Conservation (phyloP, 2,113 vertebrate genomes). For the Paradoxurus hermaphroditus region DNA sequence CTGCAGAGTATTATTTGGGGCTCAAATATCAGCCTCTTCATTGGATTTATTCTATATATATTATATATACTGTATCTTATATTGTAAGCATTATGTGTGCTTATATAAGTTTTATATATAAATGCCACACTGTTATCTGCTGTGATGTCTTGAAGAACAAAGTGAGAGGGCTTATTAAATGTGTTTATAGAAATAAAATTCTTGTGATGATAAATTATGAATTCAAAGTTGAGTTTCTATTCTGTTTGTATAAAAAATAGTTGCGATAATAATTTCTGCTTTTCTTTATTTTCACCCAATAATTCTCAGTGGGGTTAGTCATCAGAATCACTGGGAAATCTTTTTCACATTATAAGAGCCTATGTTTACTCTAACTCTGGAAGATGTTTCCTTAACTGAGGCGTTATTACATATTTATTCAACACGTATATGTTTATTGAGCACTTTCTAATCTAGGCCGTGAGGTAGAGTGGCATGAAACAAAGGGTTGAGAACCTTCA, state of each 20-base stretch:
- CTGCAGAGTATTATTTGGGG: neutral
- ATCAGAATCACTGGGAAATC: neutral
- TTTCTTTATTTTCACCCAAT: slow-evolving; percentile 3
- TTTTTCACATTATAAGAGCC: neutral
- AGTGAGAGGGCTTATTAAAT: neutral
- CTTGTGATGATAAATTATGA: neutral
- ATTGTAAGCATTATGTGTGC: neutral
- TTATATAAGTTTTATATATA: neutral
- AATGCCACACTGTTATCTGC: neutral
- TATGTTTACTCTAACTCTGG: neutral
- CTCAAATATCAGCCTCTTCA: neutral
- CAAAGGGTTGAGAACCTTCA: slow-evolving; percentile 8
- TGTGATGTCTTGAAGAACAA: neutral
- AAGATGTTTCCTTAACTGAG: neutral
- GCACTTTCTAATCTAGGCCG: neutral
- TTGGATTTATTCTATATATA: slow-evolving; percentile 13
- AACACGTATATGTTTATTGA: slow-evolving; percentile 31
- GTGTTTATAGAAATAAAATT: neutral
- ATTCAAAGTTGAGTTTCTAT: slow-evolving; percentile 26
- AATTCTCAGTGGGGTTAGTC: neutral
- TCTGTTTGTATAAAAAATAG: neutral
- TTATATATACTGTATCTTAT: no score
- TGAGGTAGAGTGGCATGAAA: neutral
- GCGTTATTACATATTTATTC: slow-evolving; percentile 6
- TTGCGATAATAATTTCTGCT: neutral